A percentile compares a stretch with the other conserved stretches of the same genome.
phyloP scores from a whole-genome alignment of 2,797 vertebrate genomes.

The Darevskia mixta region DNA sequence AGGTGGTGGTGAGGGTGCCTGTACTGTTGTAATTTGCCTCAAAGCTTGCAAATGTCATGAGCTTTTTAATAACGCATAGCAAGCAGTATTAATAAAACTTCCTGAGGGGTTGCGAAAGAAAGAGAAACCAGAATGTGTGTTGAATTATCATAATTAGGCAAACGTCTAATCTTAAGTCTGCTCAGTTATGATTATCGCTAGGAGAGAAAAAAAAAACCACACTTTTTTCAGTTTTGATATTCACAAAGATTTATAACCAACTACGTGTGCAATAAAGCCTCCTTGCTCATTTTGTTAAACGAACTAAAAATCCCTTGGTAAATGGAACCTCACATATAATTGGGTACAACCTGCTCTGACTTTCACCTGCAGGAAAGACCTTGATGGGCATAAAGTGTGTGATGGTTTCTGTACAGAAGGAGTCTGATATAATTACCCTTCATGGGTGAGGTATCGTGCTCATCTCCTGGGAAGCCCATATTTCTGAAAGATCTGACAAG shows the following conservation, averaged over 20 bases:
- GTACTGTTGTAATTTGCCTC: not conserved
- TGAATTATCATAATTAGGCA: slow-evolving; percentile 41
- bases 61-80: slow-evolving; percentile 36
- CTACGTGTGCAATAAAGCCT: not conserved
- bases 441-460: slow-evolving; percentile 18
- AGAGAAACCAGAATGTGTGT: slow-evolving; percentile 16
- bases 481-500: slow-evolving; percentile 25
- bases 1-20: not conserved
- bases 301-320: slow-evolving; percentile 40
- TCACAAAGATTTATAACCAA: not conserved
- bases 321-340: not conserved
- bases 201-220: not conserved
- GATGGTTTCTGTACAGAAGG: slow-evolving; percentile 7
- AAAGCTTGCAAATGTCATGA: not conserved
- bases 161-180: slow-evolving; percentile 39
- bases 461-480: not conserved
- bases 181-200: slow-evolving; percentile 44
- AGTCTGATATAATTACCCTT: slow-evolving; percentile 19
- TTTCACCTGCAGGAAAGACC: slow-evolving; percentile 24
- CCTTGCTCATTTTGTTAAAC: not conserved
- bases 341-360: not conserved
- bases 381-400: not conserved
- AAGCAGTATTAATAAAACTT: slow-evolving; percentile 50
- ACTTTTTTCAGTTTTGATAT: slow-evolving; percentile 14
- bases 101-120: slow-evolving; percentile 44